Base-by-base conservation (phyloP, 2,888 invertebrate species). In the Rosalia funebris region DNA sequence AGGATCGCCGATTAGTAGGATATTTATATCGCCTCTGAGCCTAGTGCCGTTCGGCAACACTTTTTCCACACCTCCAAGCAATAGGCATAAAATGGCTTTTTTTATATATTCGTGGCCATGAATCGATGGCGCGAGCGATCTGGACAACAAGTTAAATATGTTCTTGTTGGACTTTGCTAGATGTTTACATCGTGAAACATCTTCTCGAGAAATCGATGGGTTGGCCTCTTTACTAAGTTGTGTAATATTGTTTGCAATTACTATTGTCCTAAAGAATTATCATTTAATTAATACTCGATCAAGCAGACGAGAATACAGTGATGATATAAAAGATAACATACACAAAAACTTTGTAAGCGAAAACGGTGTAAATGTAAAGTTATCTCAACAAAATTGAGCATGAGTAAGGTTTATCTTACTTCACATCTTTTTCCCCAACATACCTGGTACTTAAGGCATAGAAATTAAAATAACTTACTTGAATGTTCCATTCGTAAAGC, bases 101-200 rank as follows among this genome's bases (percentile, higher is more conserved):
- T 99, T 99, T 4, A 98, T 95, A 76, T 90, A 96, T 19, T 95
- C 92, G 75, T 99, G 96, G 0, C 99, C 99, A 73, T 97, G 95
- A 76, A 99, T 99, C 0, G 98, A 97, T 0, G 99, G 99, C 0
- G 99, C 99, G 52, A 99, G 82, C 0, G 98, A 98, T 75, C 92
- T 91, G 53, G 95, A 88, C 25, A 99, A 84, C 60, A 95, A 81
- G 54, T 96, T 93, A 78, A 98, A 98, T 65, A 96, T 91, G 79
- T 96, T 91, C 41, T 86, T 84, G 11, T 86, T 87, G 54, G 90
- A 85, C 70, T 86, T 90, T 0, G 91, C 91, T 4, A 93, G 79
- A 44, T 91, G 88, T 79, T 96, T 95, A 80, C 98, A 98, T 52
- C 91, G 87, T 55, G 90, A 89, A 0, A 99, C 89, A 77, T 99